A percentile compares a stretch with the other conserved stretches of the same genome.
Evolutionary conservation across 2,113 vertebrate species (phyloP).

Genomic region (Gopherus evgoodei): DNA sequence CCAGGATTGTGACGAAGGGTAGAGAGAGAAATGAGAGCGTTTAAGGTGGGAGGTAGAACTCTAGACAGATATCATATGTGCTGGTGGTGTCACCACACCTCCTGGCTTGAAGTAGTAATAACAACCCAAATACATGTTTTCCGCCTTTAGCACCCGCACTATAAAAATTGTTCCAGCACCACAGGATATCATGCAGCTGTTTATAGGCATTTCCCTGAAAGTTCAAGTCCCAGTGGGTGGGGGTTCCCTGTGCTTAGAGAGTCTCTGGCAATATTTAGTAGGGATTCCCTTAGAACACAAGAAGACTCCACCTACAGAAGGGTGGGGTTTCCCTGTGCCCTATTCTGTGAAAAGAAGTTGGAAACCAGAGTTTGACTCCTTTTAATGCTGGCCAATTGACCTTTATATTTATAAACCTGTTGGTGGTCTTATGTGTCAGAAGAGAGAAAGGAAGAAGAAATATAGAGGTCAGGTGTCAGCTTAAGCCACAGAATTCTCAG

Average conservation of each 20-base stretch:
- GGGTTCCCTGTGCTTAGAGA: fast-evolving
- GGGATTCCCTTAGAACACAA: neutral
- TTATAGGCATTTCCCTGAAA: neutral
- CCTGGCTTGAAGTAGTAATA: no score
- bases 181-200: neutral
- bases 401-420: neutral
- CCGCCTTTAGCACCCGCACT: no score
- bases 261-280: neutral
- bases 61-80: neutral
- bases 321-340: neutral
- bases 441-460: neutral
- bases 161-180: neutral
- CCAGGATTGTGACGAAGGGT: neutral
- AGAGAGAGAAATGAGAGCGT: neutral
- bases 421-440: neutral
- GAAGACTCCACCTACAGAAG: neutral
- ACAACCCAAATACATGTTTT: no score
- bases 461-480: neutral
- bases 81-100: no score
- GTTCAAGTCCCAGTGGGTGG: neutral
- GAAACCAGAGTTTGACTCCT: neutral
- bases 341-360: neutral
- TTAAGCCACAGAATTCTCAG: neutral
- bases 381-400: neutral
- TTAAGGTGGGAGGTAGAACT: neutral